A percentile compares a stretch with the other conserved stretches of the same genome.
Evolutionary conservation across 2,797 vertebrate genomes (phyloP).

Genomic region (Rhadinocentrus ornatus): DNA sequence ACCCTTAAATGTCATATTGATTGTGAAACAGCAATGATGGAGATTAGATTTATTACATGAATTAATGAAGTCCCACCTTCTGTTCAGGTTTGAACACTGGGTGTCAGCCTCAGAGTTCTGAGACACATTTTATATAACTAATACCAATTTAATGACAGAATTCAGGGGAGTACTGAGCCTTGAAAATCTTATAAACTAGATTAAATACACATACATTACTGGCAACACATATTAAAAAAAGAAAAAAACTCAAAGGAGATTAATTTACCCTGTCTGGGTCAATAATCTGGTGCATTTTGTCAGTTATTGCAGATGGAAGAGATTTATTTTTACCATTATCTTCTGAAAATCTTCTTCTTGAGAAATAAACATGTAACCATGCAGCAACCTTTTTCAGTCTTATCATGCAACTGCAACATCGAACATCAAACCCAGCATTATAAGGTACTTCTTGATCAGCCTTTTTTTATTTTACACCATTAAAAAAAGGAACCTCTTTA

Average conservation of each 20-base stretch:
- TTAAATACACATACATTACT: neutral
- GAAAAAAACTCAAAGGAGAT: no score
- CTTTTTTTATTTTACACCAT: neutral
- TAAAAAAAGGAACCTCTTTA: no score
- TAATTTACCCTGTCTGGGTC: no score
- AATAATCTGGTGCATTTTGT: no score
- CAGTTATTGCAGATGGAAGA: neutral
- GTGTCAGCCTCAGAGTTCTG: neutral
- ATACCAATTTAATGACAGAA: neutral
- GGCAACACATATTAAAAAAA: no score
- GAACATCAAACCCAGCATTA: no score
- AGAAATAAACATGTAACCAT: conserved; percentile 16
- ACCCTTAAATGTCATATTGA: neutral
- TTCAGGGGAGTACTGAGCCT: neutral
- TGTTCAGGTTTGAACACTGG: conserved; percentile 6
- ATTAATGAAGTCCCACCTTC: conserved; percentile 23
- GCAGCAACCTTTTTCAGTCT: conserved; percentile 32
- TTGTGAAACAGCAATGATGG: conserved; percentile 1
- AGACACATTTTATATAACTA: neutral
- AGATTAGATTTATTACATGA: neutral
- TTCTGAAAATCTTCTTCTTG: neutral
- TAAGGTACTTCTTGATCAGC: no score
- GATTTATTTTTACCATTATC: neutral
- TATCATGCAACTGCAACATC: conserved; percentile 21
- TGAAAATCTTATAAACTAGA: neutral